These are phyloP conservation scores for Ypsolopha scabrella DNA, from an alignment of 2,888 invertebrate genomes.

Conservation along the genomic window DNA sequence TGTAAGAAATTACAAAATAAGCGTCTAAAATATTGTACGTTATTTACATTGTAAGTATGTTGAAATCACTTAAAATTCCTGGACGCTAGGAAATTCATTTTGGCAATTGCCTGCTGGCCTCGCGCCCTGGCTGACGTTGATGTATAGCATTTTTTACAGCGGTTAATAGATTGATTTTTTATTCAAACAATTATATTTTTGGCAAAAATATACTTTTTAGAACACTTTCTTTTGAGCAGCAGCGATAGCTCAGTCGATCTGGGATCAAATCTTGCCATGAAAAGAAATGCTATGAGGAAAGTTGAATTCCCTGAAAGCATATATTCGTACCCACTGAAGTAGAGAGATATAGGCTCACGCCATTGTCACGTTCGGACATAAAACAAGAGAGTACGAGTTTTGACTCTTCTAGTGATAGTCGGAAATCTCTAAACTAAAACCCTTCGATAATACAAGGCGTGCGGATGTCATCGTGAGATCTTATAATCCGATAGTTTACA, in stretches of 20 bases:
- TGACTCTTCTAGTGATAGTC: too few relatives aligned
- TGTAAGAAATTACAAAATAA: too few relatives aligned
- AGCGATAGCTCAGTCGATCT: background rate
- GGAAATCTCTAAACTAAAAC: too few relatives aligned
- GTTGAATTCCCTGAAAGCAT: background rate
- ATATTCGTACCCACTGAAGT: background rate
- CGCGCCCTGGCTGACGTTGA: constrained; percentile 34
- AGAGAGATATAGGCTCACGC: too few relatives aligned
- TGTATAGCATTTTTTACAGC: constrained; percentile 35
- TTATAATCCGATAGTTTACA: too few relatives aligned
- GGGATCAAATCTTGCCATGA: background rate
- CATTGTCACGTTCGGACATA: too few relatives aligned
- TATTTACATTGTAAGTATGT: constrained; percentile 5
- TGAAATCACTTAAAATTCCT: constrained; percentile 39
- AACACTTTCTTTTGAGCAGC: background rate
- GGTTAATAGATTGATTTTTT: constrained; percentile 13
- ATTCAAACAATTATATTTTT: constrained; percentile 22
- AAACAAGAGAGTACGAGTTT: too few relatives aligned
- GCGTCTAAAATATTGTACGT: too few relatives aligned
- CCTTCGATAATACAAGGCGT: too few relatives aligned
- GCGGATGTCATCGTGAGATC: too few relatives aligned
- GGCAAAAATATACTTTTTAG: constrained; percentile 7
- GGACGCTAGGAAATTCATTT: constrained; percentile 23
- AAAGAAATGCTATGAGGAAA: background rate
- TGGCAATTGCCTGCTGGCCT: constrained; percentile 1